These are phyloP conservation scores for Amphipyra tragopoginis DNA, from an alignment of 2,888 invertebrate species.

Conservation along the genomic window DNA sequence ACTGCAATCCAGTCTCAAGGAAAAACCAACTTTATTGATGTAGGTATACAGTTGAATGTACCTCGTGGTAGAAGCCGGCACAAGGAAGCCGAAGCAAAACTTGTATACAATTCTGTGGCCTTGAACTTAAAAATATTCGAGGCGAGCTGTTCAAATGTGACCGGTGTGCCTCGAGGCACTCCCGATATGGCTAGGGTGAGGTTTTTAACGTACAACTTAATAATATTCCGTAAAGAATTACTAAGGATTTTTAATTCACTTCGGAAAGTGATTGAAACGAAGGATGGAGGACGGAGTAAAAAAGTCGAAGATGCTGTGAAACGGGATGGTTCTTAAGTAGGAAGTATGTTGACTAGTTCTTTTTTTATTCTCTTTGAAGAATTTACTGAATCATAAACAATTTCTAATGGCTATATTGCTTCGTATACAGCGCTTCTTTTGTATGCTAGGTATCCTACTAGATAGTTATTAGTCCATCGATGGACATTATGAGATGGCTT, in stretches of 20 bases:
- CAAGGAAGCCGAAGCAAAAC: constrained; percentile 79
- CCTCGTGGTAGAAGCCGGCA: constrained; percentile 61
- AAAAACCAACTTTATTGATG: constrained; percentile 39
- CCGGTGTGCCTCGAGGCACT: constrained; percentile 66
- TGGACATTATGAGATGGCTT: too few species aligned
- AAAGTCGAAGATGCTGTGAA: constrained; percentile 3
- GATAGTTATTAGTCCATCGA: too few species aligned
- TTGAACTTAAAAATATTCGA: constrained; percentile 81
- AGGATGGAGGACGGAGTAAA: constrained; percentile 15
- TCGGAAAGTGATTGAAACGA: constrained; percentile 26
- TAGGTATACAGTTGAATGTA: constrained; percentile 44
- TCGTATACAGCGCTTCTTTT: too few species aligned
- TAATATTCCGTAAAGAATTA: constrained; percentile 59
- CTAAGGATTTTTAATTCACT: constrained; percentile 50
- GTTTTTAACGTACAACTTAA: constrained; percentile 66
- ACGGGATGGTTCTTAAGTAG: background rate
- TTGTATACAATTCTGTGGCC: constrained; percentile 78
- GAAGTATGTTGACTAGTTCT: too few species aligned
- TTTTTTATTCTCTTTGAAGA: too few species aligned
- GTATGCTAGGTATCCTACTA: too few species aligned
- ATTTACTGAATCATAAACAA: too few species aligned
- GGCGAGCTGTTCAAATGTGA: constrained; percentile 71
- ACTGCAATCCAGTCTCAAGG: constrained; percentile 45
- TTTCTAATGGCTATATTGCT: too few species aligned
- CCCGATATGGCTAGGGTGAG: constrained; percentile 72